A percentile compares a stretch with the other conserved stretches of the same genome.
Evolutionary conservation across 2,113 vertebrate genomes (phyloP).

Genomic region (Nyctereutes procyonoides): DNA sequence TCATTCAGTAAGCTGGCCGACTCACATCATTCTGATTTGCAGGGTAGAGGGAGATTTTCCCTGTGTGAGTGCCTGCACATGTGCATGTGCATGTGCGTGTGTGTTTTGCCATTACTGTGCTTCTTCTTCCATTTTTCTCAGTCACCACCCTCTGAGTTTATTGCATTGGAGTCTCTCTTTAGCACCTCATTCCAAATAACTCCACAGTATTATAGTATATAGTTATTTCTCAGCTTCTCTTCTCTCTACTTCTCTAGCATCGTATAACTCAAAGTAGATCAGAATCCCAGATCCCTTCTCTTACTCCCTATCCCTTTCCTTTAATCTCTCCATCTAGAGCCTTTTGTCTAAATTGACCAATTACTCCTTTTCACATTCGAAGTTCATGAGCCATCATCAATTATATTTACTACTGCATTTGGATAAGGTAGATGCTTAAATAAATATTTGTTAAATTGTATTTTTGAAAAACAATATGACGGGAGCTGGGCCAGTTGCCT

Average conservation of each 20-base stretch:
- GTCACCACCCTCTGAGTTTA: not conserved
- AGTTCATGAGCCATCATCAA: not conserved
- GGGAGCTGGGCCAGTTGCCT: not conserved
- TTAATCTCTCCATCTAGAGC: not conserved
- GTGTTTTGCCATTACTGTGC: not conserved
- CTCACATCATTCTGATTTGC: not conserved
- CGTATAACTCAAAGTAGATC: not conserved
- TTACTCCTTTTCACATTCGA: constrained; percentile 56
- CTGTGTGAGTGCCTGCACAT: not conserved
- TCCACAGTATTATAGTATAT: not conserved
- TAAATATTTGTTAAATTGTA: constrained; percentile 48
- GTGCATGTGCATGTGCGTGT: not conserved
- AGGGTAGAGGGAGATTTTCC: not conserved
- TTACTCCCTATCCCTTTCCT: not conserved
- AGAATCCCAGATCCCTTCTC: not conserved
- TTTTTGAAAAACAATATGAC: not conserved
- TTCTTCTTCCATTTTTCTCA: not conserved
- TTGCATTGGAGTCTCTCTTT: not conserved
- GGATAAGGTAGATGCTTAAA: not conserved
- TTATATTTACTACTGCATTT: constrained; percentile 19
- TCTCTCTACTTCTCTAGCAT: not conserved
- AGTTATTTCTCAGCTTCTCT: not conserved
- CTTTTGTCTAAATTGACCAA: constrained; percentile 18
- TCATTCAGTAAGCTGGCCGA: not conserved
- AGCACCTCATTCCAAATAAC: not conserved